phyloP scores from a whole-genome alignment of 1,140 invertebrate species.

The Coelopa frigida region DNA sequence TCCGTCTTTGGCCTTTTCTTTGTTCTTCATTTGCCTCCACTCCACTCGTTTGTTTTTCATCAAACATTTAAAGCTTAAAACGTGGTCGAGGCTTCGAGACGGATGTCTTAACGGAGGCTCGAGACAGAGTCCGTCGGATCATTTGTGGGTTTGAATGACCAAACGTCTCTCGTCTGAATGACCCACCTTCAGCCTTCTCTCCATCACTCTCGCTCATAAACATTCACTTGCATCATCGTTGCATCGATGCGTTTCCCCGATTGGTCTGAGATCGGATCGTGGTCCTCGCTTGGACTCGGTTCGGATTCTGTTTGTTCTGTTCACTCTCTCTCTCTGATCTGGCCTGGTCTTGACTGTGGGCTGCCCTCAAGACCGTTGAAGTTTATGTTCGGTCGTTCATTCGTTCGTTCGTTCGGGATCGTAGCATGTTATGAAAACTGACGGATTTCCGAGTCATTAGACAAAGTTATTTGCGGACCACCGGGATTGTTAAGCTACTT shows the following conservation, averaged over 20 bases:
- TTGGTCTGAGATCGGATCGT: background rate
- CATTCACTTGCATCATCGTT: background rate
- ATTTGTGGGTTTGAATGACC: background rate
- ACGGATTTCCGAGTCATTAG: constrained; percentile 45
- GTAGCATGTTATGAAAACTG: constrained; percentile 39
- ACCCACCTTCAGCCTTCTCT: background rate
- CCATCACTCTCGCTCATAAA: background rate
- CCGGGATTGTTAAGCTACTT: constrained; percentile 42
- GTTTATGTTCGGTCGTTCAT: too few species aligned
- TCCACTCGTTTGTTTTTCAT: too few species aligned
- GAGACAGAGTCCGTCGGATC: background rate
- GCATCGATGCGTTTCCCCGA: background rate
- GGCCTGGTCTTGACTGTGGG: too few species aligned
- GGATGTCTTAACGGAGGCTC: background rate
- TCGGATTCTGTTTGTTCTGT: constrained; percentile 6
- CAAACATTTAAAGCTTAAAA: too few species aligned
- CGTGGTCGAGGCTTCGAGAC: too few species aligned
- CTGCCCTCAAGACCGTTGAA: too few species aligned
- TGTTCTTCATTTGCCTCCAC: too few species aligned
- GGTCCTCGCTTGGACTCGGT: background rate
- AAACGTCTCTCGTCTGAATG: background rate
- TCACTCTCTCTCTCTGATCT: too few species aligned
- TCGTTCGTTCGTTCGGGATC: constrained; percentile 24
- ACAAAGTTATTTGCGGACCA: constrained; percentile 42
- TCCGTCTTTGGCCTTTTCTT: too few species aligned